Evolutionary conservation across 2,113 vertebrate species (phyloP), one percentile per base, ranked within the genome.

Genomic region (Deroptyus accipitrinus): DNA sequence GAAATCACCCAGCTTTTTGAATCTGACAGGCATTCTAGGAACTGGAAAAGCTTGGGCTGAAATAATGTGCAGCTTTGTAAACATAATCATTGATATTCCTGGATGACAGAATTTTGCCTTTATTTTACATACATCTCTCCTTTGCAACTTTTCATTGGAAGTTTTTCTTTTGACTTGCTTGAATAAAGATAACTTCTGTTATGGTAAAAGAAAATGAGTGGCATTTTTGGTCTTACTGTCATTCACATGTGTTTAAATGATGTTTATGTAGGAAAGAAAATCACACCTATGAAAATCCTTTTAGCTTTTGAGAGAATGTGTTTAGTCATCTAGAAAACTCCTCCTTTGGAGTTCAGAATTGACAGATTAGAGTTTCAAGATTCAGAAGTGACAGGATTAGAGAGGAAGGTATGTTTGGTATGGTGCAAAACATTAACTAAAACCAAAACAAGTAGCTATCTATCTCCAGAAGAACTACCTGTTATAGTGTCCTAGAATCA

Each of bases 121-220:
- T 82, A n/a, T 67, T 78, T 84, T 79, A 15, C 18, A 55, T 28
- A 16, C 0, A 0, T 4, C 6, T 66, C 25, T 54, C 37, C 5
- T 48, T 78, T 89, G 31, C 13, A 67, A 8, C 13, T 63, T 82
- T 84, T 75, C 25, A 20, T 74, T 59, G 20, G 9, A 11, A 51
- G 17, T 25, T 11, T 62, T 80, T 74, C 33, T 82, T 51, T 77
- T 35, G 5, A 54, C 42, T 51, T 84, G 4, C 4, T 11, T 55
- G 7, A 73, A 44, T 68, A 17, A 2, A 90, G 61, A n/a, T 67
- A 37, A 6, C 1, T 88, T 66, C n/a, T 74, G 7, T 66, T 77
- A 80, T 1, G 3, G 9, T 77, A 35, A 75, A 64, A 68, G 25
- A 69, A 79, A 78, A 20, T 48, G 4, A 55, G 13, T 35, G 11